Evolutionary conservation across 1,140 invertebrate genomes (phyloP).

Genomic region (Sweltsa coloradensis): DNA sequence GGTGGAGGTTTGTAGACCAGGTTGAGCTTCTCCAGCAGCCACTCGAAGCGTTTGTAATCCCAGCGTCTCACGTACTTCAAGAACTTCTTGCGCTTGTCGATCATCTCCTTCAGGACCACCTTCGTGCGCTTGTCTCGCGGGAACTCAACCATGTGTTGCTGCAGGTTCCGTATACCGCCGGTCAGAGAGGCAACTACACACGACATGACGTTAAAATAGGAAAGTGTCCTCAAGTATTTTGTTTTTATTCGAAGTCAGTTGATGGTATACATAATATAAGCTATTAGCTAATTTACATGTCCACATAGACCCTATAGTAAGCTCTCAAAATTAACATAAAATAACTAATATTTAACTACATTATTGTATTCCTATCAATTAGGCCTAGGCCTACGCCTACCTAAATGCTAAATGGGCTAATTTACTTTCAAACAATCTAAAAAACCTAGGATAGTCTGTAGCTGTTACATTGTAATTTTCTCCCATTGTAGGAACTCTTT

Average conservation of each 20-base stretch:
- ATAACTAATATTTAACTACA: background rate
- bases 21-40: constrained; percentile 69
- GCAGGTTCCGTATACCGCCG: constrained; percentile 37
- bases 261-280: background rate
- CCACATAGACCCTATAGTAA: background rate
- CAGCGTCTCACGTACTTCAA: constrained; percentile 50
- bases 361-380: no score
- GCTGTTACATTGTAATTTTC: no score
- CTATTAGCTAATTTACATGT: background rate
- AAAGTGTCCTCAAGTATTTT: background rate
- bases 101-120: constrained; percentile 49
- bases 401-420: no score
- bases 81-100: constrained; percentile 60
- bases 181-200: constrained; percentile 40
- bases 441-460: no score
- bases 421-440: no score
- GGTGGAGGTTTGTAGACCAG: constrained; percentile 58
- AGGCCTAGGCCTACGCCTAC: no score
- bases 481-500: no score
- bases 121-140: constrained; percentile 39
- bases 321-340: background rate
- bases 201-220: constrained; percentile 18
- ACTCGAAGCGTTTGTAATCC: constrained; percentile 78
- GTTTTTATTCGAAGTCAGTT: background rate
- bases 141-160: constrained; percentile 33